Base-by-base conservation (phyloP, 2,113 vertebrate species). In the Pseudolaguvia tuberculata region DNA sequence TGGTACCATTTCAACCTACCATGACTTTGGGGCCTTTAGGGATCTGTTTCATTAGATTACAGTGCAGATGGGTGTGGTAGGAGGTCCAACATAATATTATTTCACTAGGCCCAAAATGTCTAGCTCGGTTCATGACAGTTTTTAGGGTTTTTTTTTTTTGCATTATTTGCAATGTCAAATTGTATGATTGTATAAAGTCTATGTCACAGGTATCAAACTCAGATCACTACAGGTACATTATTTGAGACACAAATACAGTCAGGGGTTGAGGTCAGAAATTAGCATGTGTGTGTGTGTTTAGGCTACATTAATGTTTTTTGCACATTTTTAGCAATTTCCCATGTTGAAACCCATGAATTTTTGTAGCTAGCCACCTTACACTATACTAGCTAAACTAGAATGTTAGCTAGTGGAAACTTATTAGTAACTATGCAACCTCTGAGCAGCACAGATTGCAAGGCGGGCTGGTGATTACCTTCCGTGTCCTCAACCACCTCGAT, bases 401-500 rank as follows among this genome's bases (percentile, higher is more conserved):
- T 51, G 71, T 52, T 74, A 74, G 70, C 67, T 72, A 71, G 75
- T 57, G 17, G 56, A 79, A 39, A n/a, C 48, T 42, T 47, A 15
- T 51, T 15, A 45, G 72, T 73, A 61, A 48, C 81, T 80, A 82
- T 78, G 81, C 31, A 76, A 78, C 76, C 75, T 78, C 68, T 65
- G 72, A 77, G 78, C 71, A 78, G 71, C 75, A 80, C 62, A 78
- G 52, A 78, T 31, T 67, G 68, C 72, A 72, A 80, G 78, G 69
- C 76, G 57, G 78, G 79, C 63, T 79, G 77, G 78, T 81, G 77
- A 76, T 86, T 87, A 87, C 86, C 86, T 87, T 87, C 85, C 66
- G 79, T 65, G 71, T 86, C 85, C 81, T 87, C 79, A 87, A 79
- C 81, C 65, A 80, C 71, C 84, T 87, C 86, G 76, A 86, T 83